phyloP scores from a whole-genome alignment of 2,797 vertebrate genomes.

The Lithobates sylvaticus region DNA sequence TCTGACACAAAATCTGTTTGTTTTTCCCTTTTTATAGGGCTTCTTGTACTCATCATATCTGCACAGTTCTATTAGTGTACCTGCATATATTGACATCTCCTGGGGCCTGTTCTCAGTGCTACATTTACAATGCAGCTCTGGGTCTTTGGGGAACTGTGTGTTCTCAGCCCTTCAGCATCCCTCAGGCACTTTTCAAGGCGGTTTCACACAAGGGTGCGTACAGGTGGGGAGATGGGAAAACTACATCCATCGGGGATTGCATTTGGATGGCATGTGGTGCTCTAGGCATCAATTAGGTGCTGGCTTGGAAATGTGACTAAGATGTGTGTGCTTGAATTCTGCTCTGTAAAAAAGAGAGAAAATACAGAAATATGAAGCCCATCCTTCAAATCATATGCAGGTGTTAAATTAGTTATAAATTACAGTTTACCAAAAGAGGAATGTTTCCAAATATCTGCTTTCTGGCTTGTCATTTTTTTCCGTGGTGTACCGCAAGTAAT shows the following conservation, averaged over 20 bases:
- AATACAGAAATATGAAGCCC: background rate
- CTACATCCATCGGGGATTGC: constrained; percentile 39
- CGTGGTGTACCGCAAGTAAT: background rate
- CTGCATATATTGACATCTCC: constrained; percentile 21
- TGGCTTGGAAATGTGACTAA: constrained; percentile 58
- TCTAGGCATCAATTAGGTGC: constrained; percentile 60
- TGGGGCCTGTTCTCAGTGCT: constrained; percentile 56
- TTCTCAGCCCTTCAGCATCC: constrained; percentile 54
- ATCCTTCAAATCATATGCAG: background rate
- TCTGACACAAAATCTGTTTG: background rate
- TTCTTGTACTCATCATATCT: constrained; percentile 4
- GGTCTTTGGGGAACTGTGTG: constrained; percentile 50
- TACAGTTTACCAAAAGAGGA: background rate
- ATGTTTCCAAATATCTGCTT: background rate
- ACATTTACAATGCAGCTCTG: constrained; percentile 43
- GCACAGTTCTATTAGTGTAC: constrained; percentile 30
- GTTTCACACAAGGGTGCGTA: constrained; percentile 41
- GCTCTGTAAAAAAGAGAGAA: background rate
- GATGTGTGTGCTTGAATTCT: constrained; percentile 12
- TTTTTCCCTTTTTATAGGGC: constrained; percentile 7
- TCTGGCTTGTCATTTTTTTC: background rate
- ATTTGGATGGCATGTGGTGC: constrained; percentile 49
- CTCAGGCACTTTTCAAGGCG: constrained; percentile 46
- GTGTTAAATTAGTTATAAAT: constrained; percentile 11
- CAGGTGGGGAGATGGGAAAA: constrained; percentile 40